Base-by-base conservation (phyloP, 1,140 invertebrate genomes). In the Pachypeltis micranthus region DNA sequence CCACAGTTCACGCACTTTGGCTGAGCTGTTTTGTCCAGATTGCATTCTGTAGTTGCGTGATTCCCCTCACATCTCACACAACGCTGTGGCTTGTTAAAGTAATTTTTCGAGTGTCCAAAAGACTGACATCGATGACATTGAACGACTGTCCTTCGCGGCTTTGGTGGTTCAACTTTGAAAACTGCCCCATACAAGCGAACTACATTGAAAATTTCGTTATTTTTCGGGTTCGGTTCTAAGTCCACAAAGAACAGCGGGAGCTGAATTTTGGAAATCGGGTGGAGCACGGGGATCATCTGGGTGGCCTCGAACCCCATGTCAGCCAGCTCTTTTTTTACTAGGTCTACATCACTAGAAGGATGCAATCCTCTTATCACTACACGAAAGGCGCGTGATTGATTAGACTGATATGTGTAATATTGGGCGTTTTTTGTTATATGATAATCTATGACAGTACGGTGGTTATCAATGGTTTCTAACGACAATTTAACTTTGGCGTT, bases 1-100 rank as follows among this genome's bases (percentile, higher is more conserved):
- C 66, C 54, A 44, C 74, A 77, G 14, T 69, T 65, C 1, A 63
- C 67, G 65, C 72, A 77, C 60, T 61, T 72, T 25, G 70, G 68
- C 57, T 70, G 69, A 2, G 61, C 64, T 56, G 70, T 34, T 67
- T 65, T 67, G 10, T 47, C 24, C 68, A 74, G 72, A 26, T 47
- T 70, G 69, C 75, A 78, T 68, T 71, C 72, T 70, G 72, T 63
- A 10, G 70, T 69, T 19, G 57, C 16, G 56, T 76, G 74, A 7
- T 70, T 39, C 57, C 63, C 54, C 4, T 68, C 72, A 67, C 73
- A 76, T 68, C 74, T 73, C 1, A 76, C 72, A 62, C 74, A 76
- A 26, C 67, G 65, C 3, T 44, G 64, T 56, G 44, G 21, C 56
- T 67, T 69, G 4, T 39, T 65, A 60, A 71, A 75, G 54, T 75